Conservation (phyloP, 2,888 invertebrate species). For the Augochlorella aurata region DNA sequence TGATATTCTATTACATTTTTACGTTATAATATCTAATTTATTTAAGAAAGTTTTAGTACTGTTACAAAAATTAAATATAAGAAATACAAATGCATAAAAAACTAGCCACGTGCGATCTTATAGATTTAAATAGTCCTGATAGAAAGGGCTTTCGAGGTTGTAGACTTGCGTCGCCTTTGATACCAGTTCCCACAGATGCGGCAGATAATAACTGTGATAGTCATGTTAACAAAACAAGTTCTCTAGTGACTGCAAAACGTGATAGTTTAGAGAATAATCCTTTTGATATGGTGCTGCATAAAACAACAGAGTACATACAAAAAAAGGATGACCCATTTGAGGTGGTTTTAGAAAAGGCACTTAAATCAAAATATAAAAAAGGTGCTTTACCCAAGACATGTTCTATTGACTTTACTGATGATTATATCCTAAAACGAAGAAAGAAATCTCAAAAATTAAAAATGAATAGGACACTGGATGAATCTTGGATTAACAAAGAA, state of each 20-base stretch:
- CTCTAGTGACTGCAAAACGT: conserved; percentile 55
- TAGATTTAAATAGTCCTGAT: conserved; percentile 75
- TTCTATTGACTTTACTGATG: conserved; percentile 60
- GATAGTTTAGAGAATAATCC: conserved; percentile 77
- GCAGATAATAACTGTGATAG: conserved; percentile 22
- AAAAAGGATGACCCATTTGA: conserved; percentile 79
- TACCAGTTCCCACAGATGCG: conserved; percentile 66
- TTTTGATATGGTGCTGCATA: conserved; percentile 74
- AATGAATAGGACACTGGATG: conserved; percentile 71
- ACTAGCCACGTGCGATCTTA: conserved; percentile 75
- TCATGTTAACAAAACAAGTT: not conserved
- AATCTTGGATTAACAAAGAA: conserved; percentile 50
- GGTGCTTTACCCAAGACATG: conserved; percentile 8
- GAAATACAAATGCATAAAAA: not conserved
- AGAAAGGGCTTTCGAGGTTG: conserved; percentile 50
- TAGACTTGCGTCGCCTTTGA: conserved; percentile 74
- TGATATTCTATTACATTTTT: conserved; percentile 24
- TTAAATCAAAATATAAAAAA: conserved; percentile 43
- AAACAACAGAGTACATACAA: conserved; percentile 74
- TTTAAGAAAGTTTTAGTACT: not conserved
- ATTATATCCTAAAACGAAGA: conserved; percentile 53
- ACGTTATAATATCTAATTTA: conserved; percentile 16
- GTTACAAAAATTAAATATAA: not conserved
- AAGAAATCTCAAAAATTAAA: conserved; percentile 64
- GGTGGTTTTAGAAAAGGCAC: conserved; percentile 70